Percentiles rank a stretch among this genome's conserved stretches.
Conservation (phyloP, 1,140 invertebrate genomes). For the Lepidurus arcticus region DNA sequence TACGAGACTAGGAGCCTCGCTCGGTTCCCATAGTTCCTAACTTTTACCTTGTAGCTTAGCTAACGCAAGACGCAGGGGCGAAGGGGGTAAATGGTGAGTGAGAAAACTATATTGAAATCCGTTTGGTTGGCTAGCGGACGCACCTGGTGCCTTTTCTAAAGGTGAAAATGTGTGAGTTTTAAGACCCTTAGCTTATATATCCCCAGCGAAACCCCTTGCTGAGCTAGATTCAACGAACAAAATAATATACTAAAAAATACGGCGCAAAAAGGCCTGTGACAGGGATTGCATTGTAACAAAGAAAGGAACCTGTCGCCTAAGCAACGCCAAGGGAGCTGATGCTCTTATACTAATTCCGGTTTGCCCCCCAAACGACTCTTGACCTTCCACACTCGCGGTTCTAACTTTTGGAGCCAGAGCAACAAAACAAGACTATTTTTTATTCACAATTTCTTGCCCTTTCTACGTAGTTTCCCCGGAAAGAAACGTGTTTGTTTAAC, state of each 20-base stretch:
- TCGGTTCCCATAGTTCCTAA: background rate
- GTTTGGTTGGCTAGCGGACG: background rate
- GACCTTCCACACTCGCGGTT: no score
- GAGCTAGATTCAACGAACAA: background rate
- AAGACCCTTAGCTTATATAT: background rate
- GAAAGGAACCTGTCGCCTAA: background rate
- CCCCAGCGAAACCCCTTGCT: background rate
- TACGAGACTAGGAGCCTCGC: no score
- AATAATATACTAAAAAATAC: no score
- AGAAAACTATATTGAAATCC: background rate
- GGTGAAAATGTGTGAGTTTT: background rate
- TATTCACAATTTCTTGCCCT: no score
- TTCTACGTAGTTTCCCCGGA: no score
- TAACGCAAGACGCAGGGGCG: background rate
- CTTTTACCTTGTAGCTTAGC: background rate
- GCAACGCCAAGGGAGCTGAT: background rate
- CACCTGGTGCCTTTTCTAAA: slow-evolving; percentile 7
- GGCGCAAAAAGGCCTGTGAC: no score
- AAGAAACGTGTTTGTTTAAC: no score
- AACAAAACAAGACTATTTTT: no score
- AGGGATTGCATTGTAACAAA: background rate
- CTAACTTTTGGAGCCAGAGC: no score
- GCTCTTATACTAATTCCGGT: background rate
- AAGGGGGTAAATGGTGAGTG: background rate
- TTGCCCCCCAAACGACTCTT: background rate